A percentile compares a stretch with the other conserved stretches of the same genome.
These are phyloP conservation scores for Volucella inanis DNA, from an alignment of 2,888 invertebrate species.

Conservation along the genomic window DNA sequence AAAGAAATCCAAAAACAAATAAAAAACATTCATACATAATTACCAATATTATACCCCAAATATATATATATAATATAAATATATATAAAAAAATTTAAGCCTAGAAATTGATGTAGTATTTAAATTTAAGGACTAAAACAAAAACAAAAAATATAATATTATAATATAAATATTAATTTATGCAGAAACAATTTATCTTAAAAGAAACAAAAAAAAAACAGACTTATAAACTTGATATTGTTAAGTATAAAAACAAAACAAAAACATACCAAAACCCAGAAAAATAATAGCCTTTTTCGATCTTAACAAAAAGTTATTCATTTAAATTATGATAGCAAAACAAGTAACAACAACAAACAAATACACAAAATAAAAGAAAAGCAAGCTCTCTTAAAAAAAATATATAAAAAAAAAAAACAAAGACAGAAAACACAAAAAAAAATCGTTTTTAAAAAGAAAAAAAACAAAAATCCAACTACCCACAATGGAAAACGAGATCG, in stretches of 20 bases:
- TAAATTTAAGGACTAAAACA: slow-evolving; percentile 68
- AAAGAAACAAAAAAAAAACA: slow-evolving; percentile 30
- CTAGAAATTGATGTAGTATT: slow-evolving; percentile 75
- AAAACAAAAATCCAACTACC: slow-evolving; percentile 10
- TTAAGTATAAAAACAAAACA: slow-evolving; percentile 53
- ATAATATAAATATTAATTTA: slow-evolving; percentile 49
- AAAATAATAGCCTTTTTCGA: slow-evolving; percentile 46
- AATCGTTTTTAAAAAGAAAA: slow-evolving; percentile 18
- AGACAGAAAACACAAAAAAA: background rate
- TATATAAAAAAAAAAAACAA: background rate
- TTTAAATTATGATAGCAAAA: slow-evolving; percentile 48
- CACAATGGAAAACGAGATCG: slow-evolving; percentile 29
- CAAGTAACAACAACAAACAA: slow-evolving; percentile 21
- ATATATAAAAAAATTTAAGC: slow-evolving; percentile 54
- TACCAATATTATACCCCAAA: slow-evolving; percentile 63
- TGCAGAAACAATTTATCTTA: slow-evolving; percentile 54
- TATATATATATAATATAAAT: slow-evolving; percentile 48
- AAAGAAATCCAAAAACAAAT: slow-evolving; percentile 68
- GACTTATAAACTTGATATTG: slow-evolving; percentile 51
- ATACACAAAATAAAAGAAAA: background rate
- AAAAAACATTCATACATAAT: slow-evolving; percentile 67
- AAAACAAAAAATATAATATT: slow-evolving; percentile 30
- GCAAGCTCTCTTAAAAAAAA: background rate
- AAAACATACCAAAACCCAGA: slow-evolving; percentile 23
- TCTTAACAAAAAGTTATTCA: slow-evolving; percentile 53